phyloP scores from a whole-genome alignment of 1,140 invertebrate species.

The Carcinoscorpius rotundicauda region DNA sequence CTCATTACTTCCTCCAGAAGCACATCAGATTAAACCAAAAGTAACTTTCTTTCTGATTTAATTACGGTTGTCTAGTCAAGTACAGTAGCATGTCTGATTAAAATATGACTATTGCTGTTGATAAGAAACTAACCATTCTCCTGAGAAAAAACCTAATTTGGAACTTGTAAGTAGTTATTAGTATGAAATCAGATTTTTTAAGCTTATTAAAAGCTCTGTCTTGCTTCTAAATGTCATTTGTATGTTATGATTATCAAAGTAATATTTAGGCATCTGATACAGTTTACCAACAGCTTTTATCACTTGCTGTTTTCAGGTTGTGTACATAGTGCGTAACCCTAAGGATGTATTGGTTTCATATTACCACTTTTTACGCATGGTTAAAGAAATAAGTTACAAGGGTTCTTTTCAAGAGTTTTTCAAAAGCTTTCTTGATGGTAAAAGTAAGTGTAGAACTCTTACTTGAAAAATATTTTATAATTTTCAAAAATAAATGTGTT shows the following conservation, averaged over 20 bases:
- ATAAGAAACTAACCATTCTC: not conserved
- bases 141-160: not conserved
- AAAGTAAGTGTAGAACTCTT: constrained; percentile 41
- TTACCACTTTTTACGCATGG: constrained; percentile 36
- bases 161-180: constrained; percentile 3
- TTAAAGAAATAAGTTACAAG: constrained; percentile 41
- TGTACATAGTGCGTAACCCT: constrained; percentile 40
- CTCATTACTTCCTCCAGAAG: constrained; percentile 30
- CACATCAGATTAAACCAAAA: constrained; percentile 14
- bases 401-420: constrained; percentile 62
- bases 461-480: not conserved
- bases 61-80: too few relatives aligned
- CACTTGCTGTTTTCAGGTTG: constrained; percentile 30
- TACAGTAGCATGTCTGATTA: too few relatives aligned
- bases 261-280: constrained; percentile 3
- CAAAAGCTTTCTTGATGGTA: constrained; percentile 56
- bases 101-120: not conserved
- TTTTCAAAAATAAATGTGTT: constrained; percentile 2
- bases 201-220: not conserved
- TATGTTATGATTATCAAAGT: not conserved
- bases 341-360: constrained; percentile 40
- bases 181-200: not conserved
- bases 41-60: constrained; percentile 2
- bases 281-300: not conserved
- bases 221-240: not conserved